These are phyloP conservation scores for Halyomorpha halys DNA, from an alignment of 1,140 invertebrate species.

Conservation along the genomic window DNA sequence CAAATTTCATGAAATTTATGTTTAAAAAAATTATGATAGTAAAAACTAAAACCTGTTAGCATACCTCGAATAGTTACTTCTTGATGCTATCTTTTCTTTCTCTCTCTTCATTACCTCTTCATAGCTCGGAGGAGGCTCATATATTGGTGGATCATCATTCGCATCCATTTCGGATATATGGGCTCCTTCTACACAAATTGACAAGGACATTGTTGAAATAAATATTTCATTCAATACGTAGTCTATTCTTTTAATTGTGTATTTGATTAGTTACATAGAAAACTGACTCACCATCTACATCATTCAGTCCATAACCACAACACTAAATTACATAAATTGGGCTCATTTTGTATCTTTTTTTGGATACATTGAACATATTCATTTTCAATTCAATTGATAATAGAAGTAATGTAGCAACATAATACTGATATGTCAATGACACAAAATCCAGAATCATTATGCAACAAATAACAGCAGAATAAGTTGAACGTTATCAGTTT, in stretches of 20 bases:
- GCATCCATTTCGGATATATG: conserved; percentile 42
- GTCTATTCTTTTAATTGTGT: background rate
- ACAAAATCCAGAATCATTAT: too few species aligned
- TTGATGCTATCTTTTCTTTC: conserved; percentile 14
- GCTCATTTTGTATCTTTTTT: too few species aligned
- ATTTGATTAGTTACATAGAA: background rate
- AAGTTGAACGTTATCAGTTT: too few species aligned
- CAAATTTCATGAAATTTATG: background rate
- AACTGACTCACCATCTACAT: conserved; percentile 13
- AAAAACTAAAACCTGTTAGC: too few species aligned
- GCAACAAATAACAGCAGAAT: too few species aligned
- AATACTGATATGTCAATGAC: too few species aligned
- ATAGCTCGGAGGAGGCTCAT: conserved; percentile 59
- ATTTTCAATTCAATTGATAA: too few species aligned
- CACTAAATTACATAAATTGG: background rate
- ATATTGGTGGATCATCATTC: conserved; percentile 53
- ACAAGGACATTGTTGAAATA: conserved; percentile 30
- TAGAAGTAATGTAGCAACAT: too few species aligned
- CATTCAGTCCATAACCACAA: background rate
- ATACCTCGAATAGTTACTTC: too few species aligned
- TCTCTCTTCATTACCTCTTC: conserved; percentile 50
- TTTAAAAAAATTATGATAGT: background rate
- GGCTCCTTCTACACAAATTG: conserved; percentile 39
- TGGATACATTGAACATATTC: too few species aligned
- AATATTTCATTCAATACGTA: background rate